phyloP scores from a whole-genome alignment of 2,113 vertebrate species.

The Tiliqua scincoides region DNA sequence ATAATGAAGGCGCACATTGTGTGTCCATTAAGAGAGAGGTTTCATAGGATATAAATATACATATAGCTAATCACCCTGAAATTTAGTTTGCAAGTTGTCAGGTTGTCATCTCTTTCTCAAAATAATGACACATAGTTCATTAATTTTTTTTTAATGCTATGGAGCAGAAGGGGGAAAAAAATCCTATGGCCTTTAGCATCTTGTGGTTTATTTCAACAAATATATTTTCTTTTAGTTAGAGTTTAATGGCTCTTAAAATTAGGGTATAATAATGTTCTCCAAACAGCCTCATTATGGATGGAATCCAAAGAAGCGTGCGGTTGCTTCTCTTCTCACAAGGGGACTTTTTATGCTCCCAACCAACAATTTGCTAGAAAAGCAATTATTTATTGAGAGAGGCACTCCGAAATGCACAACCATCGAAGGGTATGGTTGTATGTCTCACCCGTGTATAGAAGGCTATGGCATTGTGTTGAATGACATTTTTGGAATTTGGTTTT shows the following conservation, averaged over 20 bases:
- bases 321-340: background rate
- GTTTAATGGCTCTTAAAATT: constrained; percentile 7
- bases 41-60: no score
- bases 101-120: background rate
- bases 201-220: background rate
- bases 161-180: background rate
- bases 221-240: background rate
- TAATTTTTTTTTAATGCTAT: background rate
- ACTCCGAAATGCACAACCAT: background rate
- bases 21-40: constrained; percentile 3
- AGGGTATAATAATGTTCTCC: background rate
- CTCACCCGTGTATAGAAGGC: background rate
- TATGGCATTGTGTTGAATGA: background rate
- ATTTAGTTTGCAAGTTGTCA: constrained; percentile 11
- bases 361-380: background rate
- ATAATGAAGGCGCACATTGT: background rate
- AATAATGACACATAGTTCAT: background rate
- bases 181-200: background rate
- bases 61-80: background rate
- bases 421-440: background rate
- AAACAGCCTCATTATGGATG: background rate
- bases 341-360: background rate
- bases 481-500: background rate
- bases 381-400: background rate
- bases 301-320: no score